These are phyloP conservation scores for Macrocentrus cingulum DNA, from an alignment of 1,140 invertebrate genomes.

Conservation along the genomic window DNA sequence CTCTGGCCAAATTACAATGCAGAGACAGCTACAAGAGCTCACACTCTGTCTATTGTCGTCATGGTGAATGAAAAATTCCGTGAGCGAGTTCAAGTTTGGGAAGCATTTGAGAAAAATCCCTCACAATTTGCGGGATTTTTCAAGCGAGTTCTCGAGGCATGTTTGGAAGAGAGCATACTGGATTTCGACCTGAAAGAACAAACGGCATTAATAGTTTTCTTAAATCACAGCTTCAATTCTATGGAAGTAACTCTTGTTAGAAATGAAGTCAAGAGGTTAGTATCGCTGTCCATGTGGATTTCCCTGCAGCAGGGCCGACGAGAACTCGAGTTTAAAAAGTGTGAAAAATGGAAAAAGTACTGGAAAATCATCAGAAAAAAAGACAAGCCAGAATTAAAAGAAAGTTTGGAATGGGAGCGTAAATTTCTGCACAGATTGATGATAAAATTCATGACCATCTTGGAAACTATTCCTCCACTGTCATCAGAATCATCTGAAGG, in stretches of 20 bases:
- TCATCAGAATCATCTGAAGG: too few relatives aligned
- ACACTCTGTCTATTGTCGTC: slow-evolving; percentile 93
- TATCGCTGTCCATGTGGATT: slow-evolving; percentile 93
- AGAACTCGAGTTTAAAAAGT: slow-evolving; percentile 81
- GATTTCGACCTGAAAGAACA: slow-evolving; percentile 74
- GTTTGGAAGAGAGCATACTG: slow-evolving; percentile 64
- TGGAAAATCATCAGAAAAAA: slow-evolving; percentile 89
- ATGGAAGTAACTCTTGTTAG: slow-evolving; percentile 93
- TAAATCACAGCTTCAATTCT: slow-evolving; percentile 96
- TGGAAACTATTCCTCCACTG: slow-evolving; percentile 71
- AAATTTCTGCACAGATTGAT: slow-evolving; percentile 87
- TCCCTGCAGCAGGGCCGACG: slow-evolving; percentile 84
- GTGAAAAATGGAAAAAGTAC: slow-evolving; percentile 89
- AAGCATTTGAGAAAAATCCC: slow-evolving; percentile 79
- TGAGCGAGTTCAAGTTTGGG: slow-evolving; percentile 96
- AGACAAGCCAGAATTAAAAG: slow-evolving; percentile 72
- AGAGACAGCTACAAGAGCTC: slow-evolving; percentile 69
- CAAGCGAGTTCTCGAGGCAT: slow-evolving; percentile 74
- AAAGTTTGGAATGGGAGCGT: slow-evolving; percentile 83
- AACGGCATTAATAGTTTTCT: slow-evolving; percentile 83
- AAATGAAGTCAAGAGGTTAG: slow-evolving; percentile 87
- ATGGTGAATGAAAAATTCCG: slow-evolving; percentile 99
- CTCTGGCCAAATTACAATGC: slow-evolving; percentile 93
- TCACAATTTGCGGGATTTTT: slow-evolving; percentile 88
- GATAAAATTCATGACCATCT: slow-evolving; percentile 83